These are phyloP conservation scores for Capitulum mitella DNA, from an alignment of 2,888 invertebrate species.

Conservation along the genomic window DNA sequence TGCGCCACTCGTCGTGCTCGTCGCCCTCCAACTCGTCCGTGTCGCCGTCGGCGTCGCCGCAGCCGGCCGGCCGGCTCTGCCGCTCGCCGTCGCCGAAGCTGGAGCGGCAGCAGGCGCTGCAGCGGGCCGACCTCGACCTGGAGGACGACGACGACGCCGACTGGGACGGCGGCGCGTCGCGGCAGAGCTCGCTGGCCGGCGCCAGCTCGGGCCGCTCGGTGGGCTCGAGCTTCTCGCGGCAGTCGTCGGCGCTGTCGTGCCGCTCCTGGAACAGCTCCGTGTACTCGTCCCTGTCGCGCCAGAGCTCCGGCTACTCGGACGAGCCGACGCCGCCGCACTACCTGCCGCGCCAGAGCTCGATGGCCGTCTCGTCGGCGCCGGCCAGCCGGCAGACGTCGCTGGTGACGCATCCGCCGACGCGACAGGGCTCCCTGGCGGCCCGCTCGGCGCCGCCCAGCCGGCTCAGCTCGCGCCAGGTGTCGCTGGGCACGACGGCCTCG, in stretches of 20 bases:
- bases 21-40: constrained; percentile 35
- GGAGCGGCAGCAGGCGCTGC: constrained; percentile 57
- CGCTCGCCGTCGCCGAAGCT: constrained; percentile 55
- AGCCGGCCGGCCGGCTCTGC: constrained; percentile 45
- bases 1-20: constrained; percentile 31
- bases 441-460: constrained; percentile 55
- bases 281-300: constrained; percentile 33
- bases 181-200: constrained; percentile 32
- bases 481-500: constrained; percentile 31
- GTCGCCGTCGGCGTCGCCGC: constrained; percentile 45
- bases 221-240: constrained; percentile 43
- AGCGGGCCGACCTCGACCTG: constrained; percentile 37
- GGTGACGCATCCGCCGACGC: constrained; percentile 46
- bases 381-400: constrained; percentile 38
- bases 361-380: constrained; percentile 35
- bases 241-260: constrained; percentile 54
- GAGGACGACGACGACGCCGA: constrained; percentile 29
- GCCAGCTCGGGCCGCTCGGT: constrained; percentile 32
- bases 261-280: constrained; percentile 46
- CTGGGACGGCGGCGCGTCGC: constrained; percentile 34
- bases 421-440: constrained; percentile 49
- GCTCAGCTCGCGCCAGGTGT: constrained; percentile 53
- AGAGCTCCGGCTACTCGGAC: constrained; percentile 39
- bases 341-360: constrained; percentile 18
- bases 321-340: constrained; percentile 43